These are phyloP conservation scores for Epistrophella euchroma DNA, from an alignment of 2,888 invertebrate genomes.

Conservation along the genomic window DNA sequence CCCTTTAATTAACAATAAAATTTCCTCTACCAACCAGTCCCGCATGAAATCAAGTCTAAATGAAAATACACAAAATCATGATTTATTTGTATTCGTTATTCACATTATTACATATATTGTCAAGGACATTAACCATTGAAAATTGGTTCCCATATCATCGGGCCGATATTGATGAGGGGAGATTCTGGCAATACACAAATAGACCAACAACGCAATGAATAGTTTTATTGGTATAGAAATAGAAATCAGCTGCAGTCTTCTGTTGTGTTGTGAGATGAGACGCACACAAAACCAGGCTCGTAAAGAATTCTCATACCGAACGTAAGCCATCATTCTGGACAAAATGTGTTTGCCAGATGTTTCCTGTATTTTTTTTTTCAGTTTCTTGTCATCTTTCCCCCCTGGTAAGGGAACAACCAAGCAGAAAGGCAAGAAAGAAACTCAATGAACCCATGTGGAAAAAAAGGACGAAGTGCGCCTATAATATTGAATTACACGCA, in stretches of 20 bases:
- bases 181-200: slow-evolving; percentile 14
- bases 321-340: slow-evolving; percentile 26
- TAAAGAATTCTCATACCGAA: slow-evolving; percentile 45
- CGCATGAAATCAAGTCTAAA: slow-evolving; percentile 31
- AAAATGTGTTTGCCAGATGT: slow-evolving; percentile 72
- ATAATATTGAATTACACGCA: slow-evolving; percentile 66
- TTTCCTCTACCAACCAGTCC: slow-evolving; percentile 32
- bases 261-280: not conserved
- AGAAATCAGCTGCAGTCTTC: slow-evolving; percentile 46
- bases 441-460: slow-evolving; percentile 17
- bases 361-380: slow-evolving; percentile 27
- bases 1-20: slow-evolving; percentile 61
- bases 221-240: slow-evolving; percentile 28
- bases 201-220: slow-evolving; percentile 20
- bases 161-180: slow-evolving; percentile 31
- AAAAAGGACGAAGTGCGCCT: slow-evolving; percentile 34
- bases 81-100: slow-evolving; percentile 16
- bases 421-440: slow-evolving; percentile 30
- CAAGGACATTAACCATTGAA: slow-evolving; percentile 15
- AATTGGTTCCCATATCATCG: slow-evolving; percentile 30
- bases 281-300: slow-evolving; percentile 45
- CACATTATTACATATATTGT: not conserved
- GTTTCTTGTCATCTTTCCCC: not conserved
- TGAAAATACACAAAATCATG: not conserved
- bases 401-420: slow-evolving; percentile 18